A percentile compares a stretch with the other conserved stretches of the same genome.
Evolutionary conservation across 2,797 vertebrate species (phyloP).

Genomic region (Malurus splendens): DNA sequence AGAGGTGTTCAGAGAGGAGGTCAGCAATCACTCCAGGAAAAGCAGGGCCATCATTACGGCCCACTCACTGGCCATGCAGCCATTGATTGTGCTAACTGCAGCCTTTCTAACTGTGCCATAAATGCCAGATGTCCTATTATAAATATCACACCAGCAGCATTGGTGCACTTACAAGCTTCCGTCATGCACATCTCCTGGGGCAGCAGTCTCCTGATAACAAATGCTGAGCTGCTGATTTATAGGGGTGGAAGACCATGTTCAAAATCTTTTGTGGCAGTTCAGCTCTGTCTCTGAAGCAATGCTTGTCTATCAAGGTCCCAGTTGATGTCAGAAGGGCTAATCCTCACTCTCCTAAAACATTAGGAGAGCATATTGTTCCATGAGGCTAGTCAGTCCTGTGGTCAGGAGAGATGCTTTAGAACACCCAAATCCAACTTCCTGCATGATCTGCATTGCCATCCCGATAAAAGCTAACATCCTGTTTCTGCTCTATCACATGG

Average conservation of each 20-base stretch:
- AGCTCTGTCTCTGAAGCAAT: background rate
- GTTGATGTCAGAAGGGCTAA: background rate
- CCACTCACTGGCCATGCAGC: background rate
- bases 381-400: background rate
- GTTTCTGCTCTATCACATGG: background rate
- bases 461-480: background rate
- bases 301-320: background rate
- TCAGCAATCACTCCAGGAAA: background rate
- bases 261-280: background rate
- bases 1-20: rapidly evolving
- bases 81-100: background rate
- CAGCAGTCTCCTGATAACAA: background rate
- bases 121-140: background rate
- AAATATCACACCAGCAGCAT: background rate
- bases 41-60: background rate
- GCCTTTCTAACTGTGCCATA: background rate
- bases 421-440: background rate
- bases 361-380: background rate
- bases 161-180: background rate
- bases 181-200: background rate
- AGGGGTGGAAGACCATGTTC: background rate
- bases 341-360: background rate
- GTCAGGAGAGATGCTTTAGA: background rate
- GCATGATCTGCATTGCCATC: background rate
- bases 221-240: background rate